Evolutionary conservation across 2,113 vertebrate genomes (phyloP), one percentile per base, ranked within the genome.

Genomic region (Octodon degus): DNA sequence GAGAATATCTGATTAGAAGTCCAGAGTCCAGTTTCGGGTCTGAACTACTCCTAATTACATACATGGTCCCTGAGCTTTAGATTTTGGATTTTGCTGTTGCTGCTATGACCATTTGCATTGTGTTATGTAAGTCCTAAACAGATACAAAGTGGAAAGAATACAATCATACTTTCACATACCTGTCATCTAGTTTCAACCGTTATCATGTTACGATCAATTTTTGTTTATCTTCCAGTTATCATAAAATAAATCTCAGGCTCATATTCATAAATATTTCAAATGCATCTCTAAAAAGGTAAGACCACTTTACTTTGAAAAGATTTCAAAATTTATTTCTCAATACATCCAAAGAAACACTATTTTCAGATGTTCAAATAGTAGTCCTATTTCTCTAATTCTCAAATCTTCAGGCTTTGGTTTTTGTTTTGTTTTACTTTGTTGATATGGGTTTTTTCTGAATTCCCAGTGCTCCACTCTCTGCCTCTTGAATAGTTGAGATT

Each of bases 21-120:
- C 77, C 74, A 84, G 50, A 91, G 93, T 86, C 62, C 76, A 87
- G 53, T 86, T 84, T 97, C 91, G 82, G 76, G 20, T 96, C n/a
- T 80, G 92, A 95, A 86, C n/a, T 86, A 3, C 50, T 50, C 72
- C 60, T 89, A 92, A 96, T 92, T 86, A 80, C 40, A 30, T 63
- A 32, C 14, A 30, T 25, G 20, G 3, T 77, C 80, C 84, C 53
- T 87, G 30, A 80, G 63, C 11, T 43, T 83, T 93, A 55, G 6
- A 70, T 70, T 68, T 30, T 25, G 79, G 4, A 20, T 24, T 63
- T 83, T 83, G 55, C 55, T 90, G 13, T 82, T 84, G 67, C 17
- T 65, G 37, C 70, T 91, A 25, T 24, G 74, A 2, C 6, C 91
- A 17, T 89, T 90, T 87, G 76, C n/a, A 79, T 70, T 86, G 93